Percentiles rank a stretch among this genome's conserved stretches.
Evolutionary conservation across 2,888 invertebrate species (phyloP).

Genomic region (Sycophila texana): DNA sequence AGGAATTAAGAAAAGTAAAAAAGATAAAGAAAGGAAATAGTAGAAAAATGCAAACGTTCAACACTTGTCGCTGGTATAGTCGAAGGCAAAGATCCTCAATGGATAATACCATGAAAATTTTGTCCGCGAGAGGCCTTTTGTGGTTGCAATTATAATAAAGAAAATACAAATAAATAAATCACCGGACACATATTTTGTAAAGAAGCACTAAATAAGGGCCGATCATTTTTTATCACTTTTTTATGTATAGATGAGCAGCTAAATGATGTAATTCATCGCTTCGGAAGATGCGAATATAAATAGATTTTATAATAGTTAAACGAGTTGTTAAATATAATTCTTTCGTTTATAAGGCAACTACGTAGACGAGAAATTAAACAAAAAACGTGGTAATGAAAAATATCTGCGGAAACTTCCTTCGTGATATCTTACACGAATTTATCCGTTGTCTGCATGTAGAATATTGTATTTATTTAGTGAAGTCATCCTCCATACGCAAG

Average conservation of each 20-base stretch:
- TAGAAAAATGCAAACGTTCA: background rate
- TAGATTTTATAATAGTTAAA: slow-evolving; percentile 58
- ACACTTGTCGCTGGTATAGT: slow-evolving; percentile 10
- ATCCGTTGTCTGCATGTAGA: slow-evolving; percentile 32
- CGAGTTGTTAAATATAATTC: slow-evolving; percentile 56
- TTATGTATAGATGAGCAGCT: slow-evolving; percentile 59
- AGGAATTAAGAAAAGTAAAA: background rate
- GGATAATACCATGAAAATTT: slow-evolving; percentile 31
- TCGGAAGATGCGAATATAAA: slow-evolving; percentile 46
- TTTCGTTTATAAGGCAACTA: slow-evolving; percentile 30
- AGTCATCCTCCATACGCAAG: background rate
- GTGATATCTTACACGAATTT: slow-evolving; percentile 27
- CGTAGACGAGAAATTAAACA: slow-evolving; percentile 36
- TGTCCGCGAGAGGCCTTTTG: slow-evolving; percentile 41
- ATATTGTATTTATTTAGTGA: slow-evolving; percentile 49
- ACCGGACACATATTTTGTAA: slow-evolving; percentile 42
- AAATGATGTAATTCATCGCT: slow-evolving; percentile 55
- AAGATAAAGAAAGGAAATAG: slow-evolving; percentile 5
- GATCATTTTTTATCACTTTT: slow-evolving; percentile 58
- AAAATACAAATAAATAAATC: slow-evolving; percentile 29
- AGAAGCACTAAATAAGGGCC: slow-evolving; percentile 38
- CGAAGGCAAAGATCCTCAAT: slow-evolving; percentile 17
- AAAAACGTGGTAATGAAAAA: slow-evolving; percentile 11
- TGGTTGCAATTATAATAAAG: slow-evolving; percentile 30
- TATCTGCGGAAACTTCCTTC: slow-evolving; percentile 18